Evolutionary conservation across 2,888 invertebrate genomes (phyloP), one percentile per base, ranked within the genome.

Genomic region (Rhagonycha lutea): DNA sequence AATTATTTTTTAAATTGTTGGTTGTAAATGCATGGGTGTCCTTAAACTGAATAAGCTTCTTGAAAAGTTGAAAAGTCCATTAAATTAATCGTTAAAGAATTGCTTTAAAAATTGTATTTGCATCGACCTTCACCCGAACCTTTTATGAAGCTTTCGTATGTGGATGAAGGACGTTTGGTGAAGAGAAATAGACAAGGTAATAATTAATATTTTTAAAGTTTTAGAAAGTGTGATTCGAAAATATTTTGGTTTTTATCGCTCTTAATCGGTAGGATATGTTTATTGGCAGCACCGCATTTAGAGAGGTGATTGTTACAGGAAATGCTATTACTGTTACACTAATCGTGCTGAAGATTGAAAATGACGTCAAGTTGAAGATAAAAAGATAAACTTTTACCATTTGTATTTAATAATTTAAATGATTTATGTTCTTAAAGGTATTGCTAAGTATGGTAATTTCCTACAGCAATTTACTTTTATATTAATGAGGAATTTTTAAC

Each of bases 251-350:
- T 23, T 24, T 63, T 63, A 63, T 47, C 47, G 47, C 8, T n/a
- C n/a, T 32, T 47, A 47, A 47, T 47, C 47, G 47, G 24, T 63
- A 18, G 24, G 63, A 63, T 24, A 23, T 63, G 26, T 24, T 14
- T 68, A 68, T 68, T 14, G 68, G 14, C 4, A 68, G 68, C 26
- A 28, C n/a, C n/a, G 23, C 14, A 14, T 14, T 23, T 24, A 68
- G 68, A 24, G 68, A 68, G 26, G 26, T 47, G 68, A 68, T 68
- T 28, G 68, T 68, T 23, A 68, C 68, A 68, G 68, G 68, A 68
- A 68, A 68, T 68, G 28, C 12, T 68, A 47, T 47, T n/a, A 47
- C 47, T 47, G 47, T n/a, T 47, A 47, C 47, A 47, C 47, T 47
- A 47, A 47, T 47, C 47, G 47, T 47, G 47, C n/a, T 68, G 23